Percentiles rank a stretch among this genome's conserved stretches.
Conservation (phyloP, 2,888 invertebrate genomes). For the Acholoe squamosa region DNA sequence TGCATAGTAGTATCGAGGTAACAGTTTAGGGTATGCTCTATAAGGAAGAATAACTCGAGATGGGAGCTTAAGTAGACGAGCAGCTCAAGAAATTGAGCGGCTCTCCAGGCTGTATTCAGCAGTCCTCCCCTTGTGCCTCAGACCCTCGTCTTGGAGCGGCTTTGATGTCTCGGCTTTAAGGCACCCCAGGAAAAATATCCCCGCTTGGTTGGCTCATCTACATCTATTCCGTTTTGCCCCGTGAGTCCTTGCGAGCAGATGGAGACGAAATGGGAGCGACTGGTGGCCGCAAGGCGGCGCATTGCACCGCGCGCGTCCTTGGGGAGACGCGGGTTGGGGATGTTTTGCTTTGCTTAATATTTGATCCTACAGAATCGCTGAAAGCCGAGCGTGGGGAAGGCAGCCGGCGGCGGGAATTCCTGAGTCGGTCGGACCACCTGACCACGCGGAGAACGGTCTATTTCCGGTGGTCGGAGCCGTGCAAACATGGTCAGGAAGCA, state of each 20-base stretch:
- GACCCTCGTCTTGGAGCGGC: background rate
- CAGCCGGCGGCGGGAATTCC: conserved; percentile 33
- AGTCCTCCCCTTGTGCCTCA: background rate
- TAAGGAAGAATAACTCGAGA: no score
- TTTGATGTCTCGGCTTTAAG: background rate
- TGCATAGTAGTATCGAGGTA: no score
- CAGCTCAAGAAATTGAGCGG: background rate
- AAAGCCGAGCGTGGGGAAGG: background rate
- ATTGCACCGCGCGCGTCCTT: background rate
- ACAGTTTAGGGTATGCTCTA: no score
- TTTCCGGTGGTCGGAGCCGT: conserved; percentile 41
- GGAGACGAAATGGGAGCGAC: background rate
- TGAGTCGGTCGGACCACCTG: conserved; percentile 30
- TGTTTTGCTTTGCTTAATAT: conserved; percentile 61
- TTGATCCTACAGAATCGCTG: conserved; percentile 50
- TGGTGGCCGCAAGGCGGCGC: conserved; percentile 1
- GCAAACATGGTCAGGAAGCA: conserved; percentile 23
- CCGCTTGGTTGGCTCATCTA: conserved; percentile 43
- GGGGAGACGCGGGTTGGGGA: background rate
- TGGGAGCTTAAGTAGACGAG: background rate
- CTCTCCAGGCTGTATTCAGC: background rate
- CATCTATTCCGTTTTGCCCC: conserved; percentile 19
- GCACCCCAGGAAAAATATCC: conserved; percentile 8
- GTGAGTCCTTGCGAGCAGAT: background rate
- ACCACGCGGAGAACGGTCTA: conserved; percentile 36